Evolutionary conservation across 2,113 vertebrate species (phyloP).

Genomic region (Bothrops jararaca): DNA sequence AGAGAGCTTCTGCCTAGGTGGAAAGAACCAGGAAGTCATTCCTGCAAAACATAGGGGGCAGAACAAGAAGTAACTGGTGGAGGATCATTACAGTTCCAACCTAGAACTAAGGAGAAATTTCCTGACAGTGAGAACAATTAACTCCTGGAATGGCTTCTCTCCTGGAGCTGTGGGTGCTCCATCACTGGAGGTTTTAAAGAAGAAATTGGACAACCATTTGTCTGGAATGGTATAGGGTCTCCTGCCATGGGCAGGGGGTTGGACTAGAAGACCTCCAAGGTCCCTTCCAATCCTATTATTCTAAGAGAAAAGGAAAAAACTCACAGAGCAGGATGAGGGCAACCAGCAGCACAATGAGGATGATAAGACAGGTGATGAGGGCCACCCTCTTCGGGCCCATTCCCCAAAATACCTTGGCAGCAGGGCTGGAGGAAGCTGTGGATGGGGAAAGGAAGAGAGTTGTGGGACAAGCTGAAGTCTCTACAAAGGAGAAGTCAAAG

Average conservation of each 20-base stretch:
- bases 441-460: background rate
- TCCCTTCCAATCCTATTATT: background rate
- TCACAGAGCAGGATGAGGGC: slow-evolving; percentile 75
- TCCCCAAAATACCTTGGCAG: slow-evolving; percentile 65
- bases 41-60: background rate
- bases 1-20: background rate
- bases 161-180: background rate
- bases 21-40: background rate
- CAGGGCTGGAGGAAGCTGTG: slow-evolving; percentile 46
- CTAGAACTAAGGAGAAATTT: background rate
- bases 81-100: background rate
- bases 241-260: background rate
- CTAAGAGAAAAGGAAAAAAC: background rate
- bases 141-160: background rate
- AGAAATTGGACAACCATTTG: background rate
- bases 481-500: background rate
- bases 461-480: background rate
- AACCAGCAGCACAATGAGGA: slow-evolving; percentile 68
- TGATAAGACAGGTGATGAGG: slow-evolving; percentile 62
- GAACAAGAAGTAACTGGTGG: background rate
- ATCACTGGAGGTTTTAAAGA: background rate
- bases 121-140: background rate
- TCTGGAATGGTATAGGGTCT: background rate
- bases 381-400: slow-evolving; percentile 65
- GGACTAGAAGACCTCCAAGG: background rate